These are phyloP conservation scores for Lysiphlebus fabarum DNA, from an alignment of 1,140 invertebrate species.

Conservation along the genomic window DNA sequence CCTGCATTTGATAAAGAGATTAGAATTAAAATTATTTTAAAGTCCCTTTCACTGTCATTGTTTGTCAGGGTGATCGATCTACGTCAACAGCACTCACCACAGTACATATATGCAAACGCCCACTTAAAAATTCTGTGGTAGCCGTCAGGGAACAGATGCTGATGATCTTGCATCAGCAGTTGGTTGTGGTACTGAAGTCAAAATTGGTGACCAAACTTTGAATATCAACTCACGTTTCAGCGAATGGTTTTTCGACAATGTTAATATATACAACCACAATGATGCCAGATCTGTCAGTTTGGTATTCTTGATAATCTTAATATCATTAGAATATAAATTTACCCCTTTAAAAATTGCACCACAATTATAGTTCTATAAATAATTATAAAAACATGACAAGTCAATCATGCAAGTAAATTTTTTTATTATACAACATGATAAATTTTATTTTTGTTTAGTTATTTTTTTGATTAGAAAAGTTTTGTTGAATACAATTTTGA, in stretches of 20 bases:
- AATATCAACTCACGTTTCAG: conserved; percentile 15
- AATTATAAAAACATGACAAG: too few species aligned
- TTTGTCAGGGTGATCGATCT: conserved; percentile 13
- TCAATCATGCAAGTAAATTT: too few species aligned
- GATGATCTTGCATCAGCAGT: conserved; percentile 21
- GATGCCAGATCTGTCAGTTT: conserved; percentile 1
- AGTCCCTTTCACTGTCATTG: conserved; percentile 9
- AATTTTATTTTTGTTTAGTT: too few species aligned
- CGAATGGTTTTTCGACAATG: conserved; percentile 9
- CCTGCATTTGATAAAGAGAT: conserved; percentile 4
- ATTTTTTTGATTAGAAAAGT: too few species aligned
- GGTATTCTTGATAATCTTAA: neutral
- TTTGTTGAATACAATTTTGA: too few species aligned
- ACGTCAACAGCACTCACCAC: conserved; percentile 29
- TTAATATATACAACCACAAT: conserved; percentile 12
- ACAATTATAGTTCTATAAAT: too few species aligned
- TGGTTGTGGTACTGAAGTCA: conserved; percentile 8
- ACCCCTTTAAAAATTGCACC: neutral
- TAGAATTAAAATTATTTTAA: conserved; percentile 20
- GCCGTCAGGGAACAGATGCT: conserved; percentile 31
- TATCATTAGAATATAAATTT: neutral
- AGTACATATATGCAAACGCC: too few species aligned
- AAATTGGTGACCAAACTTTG: neutral
- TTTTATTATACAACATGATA: too few species aligned
- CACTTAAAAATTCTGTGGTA: conserved; percentile 28